Evolutionary conservation across 2,888 invertebrate species (phyloP).

Genomic region (Lithophane socia): DNA sequence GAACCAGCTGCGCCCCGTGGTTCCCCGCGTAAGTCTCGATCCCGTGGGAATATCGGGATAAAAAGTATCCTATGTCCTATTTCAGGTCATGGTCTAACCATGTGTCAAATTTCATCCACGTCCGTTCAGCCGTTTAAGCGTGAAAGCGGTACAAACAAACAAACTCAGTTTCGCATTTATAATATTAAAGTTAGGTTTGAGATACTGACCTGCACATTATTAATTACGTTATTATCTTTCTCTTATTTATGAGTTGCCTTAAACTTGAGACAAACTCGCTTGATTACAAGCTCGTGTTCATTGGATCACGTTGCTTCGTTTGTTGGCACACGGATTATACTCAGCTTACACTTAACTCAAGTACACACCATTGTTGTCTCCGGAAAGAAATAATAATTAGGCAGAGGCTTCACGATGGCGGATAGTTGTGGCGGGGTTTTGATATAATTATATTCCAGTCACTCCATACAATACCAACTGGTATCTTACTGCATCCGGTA

Average conservation of each 20-base stretch:
- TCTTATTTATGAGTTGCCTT: slow-evolving; percentile 5
- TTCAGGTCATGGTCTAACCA: too few species aligned
- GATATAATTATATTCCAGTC: not conserved
- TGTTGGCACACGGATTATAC: slow-evolving; percentile 34
- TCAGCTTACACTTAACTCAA: slow-evolving; percentile 37
- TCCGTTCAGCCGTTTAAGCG: too few species aligned
- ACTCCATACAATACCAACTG: not conserved
- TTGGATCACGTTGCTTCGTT: slow-evolving; percentile 44
- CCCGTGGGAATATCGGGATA: too few species aligned
- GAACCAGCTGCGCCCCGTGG: too few species aligned
- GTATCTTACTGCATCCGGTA: not conserved
- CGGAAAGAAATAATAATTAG: slow-evolving; percentile 40
- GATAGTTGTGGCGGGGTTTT: not conserved
- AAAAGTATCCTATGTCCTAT: too few species aligned
- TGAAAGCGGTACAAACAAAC: too few species aligned
- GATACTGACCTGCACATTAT: not conserved
- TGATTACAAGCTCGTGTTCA: slow-evolving; percentile 28
- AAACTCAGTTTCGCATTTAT: too few species aligned
- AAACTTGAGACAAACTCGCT: slow-evolving; percentile 19
- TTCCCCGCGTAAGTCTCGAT: too few species aligned
- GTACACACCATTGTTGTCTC: slow-evolving; percentile 34
- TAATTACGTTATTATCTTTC: not conserved
- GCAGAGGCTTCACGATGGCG: not conserved
- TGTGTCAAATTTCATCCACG: too few species aligned
- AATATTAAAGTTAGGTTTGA: too few species aligned